A percentile compares a stretch with the other conserved stretches of the same genome.
Evolutionary conservation across 2,888 invertebrate species (phyloP).

Genomic region (Dexiosoma caninum): DNA sequence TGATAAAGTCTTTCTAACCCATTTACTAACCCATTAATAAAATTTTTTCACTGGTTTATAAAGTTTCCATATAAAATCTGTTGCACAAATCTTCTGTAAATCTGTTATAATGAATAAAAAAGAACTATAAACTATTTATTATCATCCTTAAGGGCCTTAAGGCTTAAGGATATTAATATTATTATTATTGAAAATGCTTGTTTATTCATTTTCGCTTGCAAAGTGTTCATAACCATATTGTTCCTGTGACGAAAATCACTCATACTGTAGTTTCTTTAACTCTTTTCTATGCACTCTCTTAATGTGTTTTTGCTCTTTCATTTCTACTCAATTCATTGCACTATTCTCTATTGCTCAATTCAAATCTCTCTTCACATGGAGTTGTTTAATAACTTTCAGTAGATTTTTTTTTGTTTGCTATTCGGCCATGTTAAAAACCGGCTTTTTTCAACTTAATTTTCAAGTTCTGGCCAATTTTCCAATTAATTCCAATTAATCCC

Average conservation of each 20-base stretch:
- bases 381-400: conserved; percentile 23
- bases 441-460: conserved; percentile 57
- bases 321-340: not conserved
- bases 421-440: conserved; percentile 49
- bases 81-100: no score
- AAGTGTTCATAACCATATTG: not conserved
- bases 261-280: conserved; percentile 12
- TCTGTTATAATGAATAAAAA: no score
- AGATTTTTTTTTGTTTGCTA: conserved; percentile 29
- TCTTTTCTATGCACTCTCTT: not conserved
- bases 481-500: conserved; percentile 64
- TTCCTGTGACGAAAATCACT: not conserved
- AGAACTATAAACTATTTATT: no score
- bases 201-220: not conserved
- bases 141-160: no score
- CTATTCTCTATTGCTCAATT: conserved; percentile 1
- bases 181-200: no score
- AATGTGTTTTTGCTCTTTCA: not conserved
- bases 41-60: no score
- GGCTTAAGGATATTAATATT: no score
- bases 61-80: no score
- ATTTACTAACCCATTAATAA: no score
- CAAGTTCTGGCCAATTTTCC: conserved; percentile 64
- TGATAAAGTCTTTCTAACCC: no score
- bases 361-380: not conserved